Percentiles rank a stretch among this genome's conserved stretches.
phyloP scores from a whole-genome alignment of 2,888 invertebrate species.

The Oxytorus armatus region DNA sequence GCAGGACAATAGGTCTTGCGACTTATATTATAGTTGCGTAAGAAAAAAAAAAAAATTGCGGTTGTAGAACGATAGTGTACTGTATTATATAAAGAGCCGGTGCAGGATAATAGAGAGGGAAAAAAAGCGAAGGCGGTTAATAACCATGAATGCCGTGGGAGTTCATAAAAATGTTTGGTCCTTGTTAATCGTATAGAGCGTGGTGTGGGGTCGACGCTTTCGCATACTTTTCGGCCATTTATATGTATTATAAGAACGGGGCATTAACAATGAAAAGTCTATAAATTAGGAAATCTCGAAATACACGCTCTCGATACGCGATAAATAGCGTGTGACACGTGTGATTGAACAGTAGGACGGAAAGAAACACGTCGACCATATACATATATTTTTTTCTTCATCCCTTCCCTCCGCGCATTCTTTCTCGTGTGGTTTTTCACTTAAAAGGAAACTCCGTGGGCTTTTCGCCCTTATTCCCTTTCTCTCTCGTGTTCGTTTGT shows the following conservation, averaged over 20 bases:
- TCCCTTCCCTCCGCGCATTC: conserved; percentile 30
- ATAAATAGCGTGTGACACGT: conserved; percentile 77
- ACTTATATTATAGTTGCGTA: conserved; percentile 12
- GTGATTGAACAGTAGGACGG: conserved; percentile 75
- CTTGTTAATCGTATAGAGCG: conserved; percentile 63
- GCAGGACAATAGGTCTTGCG: conserved; percentile 16
- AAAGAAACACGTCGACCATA: conserved; percentile 15
- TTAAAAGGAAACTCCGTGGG: conserved; percentile 45
- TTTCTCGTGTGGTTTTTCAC: conserved; percentile 45
- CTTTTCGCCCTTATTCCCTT: conserved; percentile 28
- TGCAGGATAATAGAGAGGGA: conserved; percentile 38
- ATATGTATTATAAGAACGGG: conserved; percentile 25
- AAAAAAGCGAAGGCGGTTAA: conserved; percentile 62
- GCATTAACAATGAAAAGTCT: conserved; percentile 72
- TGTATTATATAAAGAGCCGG: conserved; percentile 46
- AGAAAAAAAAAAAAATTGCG: conserved; percentile 63
- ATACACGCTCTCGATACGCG: conserved; percentile 72
- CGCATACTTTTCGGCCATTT: conserved; percentile 46
- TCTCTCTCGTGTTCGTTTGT: conserved; percentile 50
- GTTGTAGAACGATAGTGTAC: conserved; percentile 26
- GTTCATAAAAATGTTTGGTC: conserved; percentile 75
- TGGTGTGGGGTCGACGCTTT: conserved; percentile 76
- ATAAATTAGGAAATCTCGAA: conserved; percentile 78
- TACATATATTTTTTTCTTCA: conserved; percentile 14
- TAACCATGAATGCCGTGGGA: conserved; percentile 75